Evolutionary conservation across 2,888 invertebrate genomes (phyloP), one percentile per base, ranked within the genome.

Genomic region (Agonum fuliginosum): DNA sequence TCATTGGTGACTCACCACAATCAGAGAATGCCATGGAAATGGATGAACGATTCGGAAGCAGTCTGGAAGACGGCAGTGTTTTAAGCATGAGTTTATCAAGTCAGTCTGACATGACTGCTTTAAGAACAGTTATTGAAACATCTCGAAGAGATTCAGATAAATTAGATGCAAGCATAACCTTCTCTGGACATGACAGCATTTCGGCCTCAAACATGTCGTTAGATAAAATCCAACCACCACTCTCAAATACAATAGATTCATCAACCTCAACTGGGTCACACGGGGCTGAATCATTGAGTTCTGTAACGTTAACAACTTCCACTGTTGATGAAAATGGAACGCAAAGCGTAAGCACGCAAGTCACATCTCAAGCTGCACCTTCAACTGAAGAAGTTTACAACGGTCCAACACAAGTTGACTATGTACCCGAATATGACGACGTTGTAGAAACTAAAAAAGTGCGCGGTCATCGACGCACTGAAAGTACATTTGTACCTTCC

Each of bases 71-170:
- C 58, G 90, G 89, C 0, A 90, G 90, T 80, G 86, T 90, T 46
- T 82, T 91, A 3, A 90, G 90, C 24, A 87, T 90, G 71, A 91
- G 91, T 82, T 85, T 89, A 80, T 91, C 91, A 0, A 91, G 90
- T 82, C 88, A 89, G 22, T 91, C 91, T 0, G 90, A 90, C 77
- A 83, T 85, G 22, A 84, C 85, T 8, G 86, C 85, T 37, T 82
- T 86, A 74, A 82, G 84, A 81, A 88, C 88, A 12, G 87, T 88
- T 0, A 86, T 88, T 69, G 88, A 88, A 82, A 80, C 86, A 22
- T 86, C 87, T 0, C 83, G 85, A 80, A 85, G 86, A 1, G 88
- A 87, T 81, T 86, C 86, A n/a, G 88, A 87, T 78, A 83, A 83
- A 78, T 82, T 85, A 79, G 88, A 87, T 80, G 84, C 85, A 54